Evolutionary conservation across 1,140 invertebrate genomes (phyloP), one percentile per base, ranked within the genome.

Genomic region (Cotesia glomerata): DNA sequence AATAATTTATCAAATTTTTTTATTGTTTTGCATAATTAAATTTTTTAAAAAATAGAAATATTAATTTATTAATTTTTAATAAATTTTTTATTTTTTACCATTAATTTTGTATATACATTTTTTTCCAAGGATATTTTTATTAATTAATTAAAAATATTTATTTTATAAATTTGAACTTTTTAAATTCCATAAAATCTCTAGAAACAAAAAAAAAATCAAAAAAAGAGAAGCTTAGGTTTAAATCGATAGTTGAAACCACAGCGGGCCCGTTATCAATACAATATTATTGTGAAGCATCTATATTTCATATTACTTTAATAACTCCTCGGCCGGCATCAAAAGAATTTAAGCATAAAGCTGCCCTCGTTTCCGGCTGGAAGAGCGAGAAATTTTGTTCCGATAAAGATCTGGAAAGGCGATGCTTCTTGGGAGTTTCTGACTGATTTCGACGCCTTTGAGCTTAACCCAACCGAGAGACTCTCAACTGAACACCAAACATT

Each of bases 391-490:
- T 68, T 68, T 54, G 4, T 9, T n/a, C 34, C 26, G 52, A 56
- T 36, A 35, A n/a, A 7, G 45, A 68, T 68, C 51, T 5, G n/a
- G 52, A 13, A 5, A 35, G 11, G 5, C 13, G 34, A 67, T 26
- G 18, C 18, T 26, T 26, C 18, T 26, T 26, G 18, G 18, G 18
- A 54, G 32, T 68, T 36, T 36, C 51, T 68, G 7, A 26, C 54
- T 68, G 52, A 68, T 68, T 18, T 58, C 66, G 32, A 56, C 26
- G 32, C 32, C 66, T 68, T 68, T 68, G 52, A 68, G 54, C 66
- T 68, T 68, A 49, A 58, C 32, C 66, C 18, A 52, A 39, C 51
- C 66, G 26, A 68, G 58, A 34, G 52, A 68, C 66, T 68, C 18
- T 34, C 51, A 51, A 54, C 66, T 56, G n/a, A 68, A 34, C 51